A percentile compares a stretch with the other conserved stretches of the same genome.
Conservation (phyloP, 2,888 invertebrate species). For the Epinotia ramella region DNA sequence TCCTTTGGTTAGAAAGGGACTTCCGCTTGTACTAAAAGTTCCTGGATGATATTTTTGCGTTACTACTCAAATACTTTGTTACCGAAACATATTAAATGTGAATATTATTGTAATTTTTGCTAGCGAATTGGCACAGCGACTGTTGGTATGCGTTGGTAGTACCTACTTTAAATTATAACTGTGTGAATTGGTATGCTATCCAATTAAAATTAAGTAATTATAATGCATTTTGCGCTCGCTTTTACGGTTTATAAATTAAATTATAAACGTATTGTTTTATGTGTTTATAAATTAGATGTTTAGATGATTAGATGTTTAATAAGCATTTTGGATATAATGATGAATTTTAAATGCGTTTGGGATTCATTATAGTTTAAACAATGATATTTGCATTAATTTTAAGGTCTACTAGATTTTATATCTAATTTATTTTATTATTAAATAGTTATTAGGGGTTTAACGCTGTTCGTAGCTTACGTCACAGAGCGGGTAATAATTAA, state of each 20-base stretch:
- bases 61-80: background rate
- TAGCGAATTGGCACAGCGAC: constrained; percentile 70
- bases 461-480: constrained; percentile 15
- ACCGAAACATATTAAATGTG: constrained; percentile 5
- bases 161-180: constrained; percentile 29
- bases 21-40: background rate
- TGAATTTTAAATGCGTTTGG: constrained; percentile 26
- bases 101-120: constrained; percentile 27
- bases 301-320: too few species aligned
- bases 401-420: constrained; percentile 1
- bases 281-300: constrained; percentile 41
- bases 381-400: constrained; percentile 7
- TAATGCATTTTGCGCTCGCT: constrained; percentile 42
- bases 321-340: constrained; percentile 28
- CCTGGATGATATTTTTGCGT: background rate
- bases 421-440: background rate
- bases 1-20: background rate
- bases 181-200: constrained; percentile 36
- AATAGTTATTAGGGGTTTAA: background rate
- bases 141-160: constrained; percentile 44
- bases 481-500: background rate
- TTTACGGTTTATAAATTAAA: constrained; percentile 37
- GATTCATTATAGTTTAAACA: background rate
- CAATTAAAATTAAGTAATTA: constrained; percentile 42
- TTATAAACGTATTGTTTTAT: constrained; percentile 42